Evolutionary conservation across 2,113 vertebrate species (phyloP).

Genomic region (Crotalus tigris): DNA sequence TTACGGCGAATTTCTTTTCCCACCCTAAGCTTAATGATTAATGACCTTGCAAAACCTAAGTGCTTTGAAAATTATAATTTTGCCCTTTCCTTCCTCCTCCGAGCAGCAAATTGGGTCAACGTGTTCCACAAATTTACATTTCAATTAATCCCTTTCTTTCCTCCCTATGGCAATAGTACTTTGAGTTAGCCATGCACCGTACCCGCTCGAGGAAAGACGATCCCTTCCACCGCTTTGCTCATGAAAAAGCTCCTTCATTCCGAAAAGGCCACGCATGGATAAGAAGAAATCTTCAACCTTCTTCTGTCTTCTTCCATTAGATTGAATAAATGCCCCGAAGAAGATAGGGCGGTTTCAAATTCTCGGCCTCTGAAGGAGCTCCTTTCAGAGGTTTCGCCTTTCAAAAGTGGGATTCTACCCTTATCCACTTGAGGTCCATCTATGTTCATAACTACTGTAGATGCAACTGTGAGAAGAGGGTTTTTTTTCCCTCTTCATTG

Average conservation of each 20-base stretch:
- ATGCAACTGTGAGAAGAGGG: not conserved
- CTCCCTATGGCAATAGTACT: conserved; percentile 88
- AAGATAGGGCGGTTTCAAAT: conserved; percentile 51
- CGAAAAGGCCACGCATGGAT: conserved; percentile 81
- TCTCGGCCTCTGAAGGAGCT: conserved; percentile 44
- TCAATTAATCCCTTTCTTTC: conserved; percentile 83
- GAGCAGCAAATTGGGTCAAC: conserved; percentile 82
- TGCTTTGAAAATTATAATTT: conserved; percentile 88
- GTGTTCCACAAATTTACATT: conserved; percentile 97
- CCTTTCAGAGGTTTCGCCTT: conserved; percentile 39
- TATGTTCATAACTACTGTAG: not conserved
- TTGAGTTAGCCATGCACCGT: conserved; percentile 88
- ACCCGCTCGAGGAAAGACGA: conserved; percentile 85
- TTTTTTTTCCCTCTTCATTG: not conserved
- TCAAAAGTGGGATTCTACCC: not conserved
- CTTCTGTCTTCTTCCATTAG: conserved; percentile 71
- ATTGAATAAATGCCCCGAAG: conserved; percentile 53
- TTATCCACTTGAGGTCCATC: not conserved
- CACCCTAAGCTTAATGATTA: conserved; percentile 65
- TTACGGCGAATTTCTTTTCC: not conserved
- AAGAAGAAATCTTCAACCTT: conserved; percentile 82
- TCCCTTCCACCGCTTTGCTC: conserved; percentile 85
- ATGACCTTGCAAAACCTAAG: conserved; percentile 68
- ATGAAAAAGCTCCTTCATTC: conserved; percentile 95
- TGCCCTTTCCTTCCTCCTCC: conserved; percentile 69